Conservation (phyloP, 2,113 vertebrate species). For the Coracopsis vasa region DNA sequence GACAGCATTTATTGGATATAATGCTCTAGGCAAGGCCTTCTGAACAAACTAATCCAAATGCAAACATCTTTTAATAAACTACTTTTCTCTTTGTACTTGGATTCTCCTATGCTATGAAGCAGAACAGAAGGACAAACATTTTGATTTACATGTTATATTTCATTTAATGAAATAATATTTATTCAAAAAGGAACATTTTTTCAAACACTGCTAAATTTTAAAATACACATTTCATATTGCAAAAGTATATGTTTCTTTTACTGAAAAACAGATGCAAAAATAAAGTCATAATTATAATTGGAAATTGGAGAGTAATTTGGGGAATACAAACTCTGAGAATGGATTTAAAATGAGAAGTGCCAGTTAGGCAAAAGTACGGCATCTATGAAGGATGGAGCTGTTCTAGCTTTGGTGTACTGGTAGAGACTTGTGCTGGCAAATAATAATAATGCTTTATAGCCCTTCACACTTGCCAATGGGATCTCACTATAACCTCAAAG, state of each 20-base stretch:
- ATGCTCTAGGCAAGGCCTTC: not conserved
- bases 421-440: not conserved
- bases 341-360: not conserved
- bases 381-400: not conserved
- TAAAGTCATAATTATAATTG: not conserved
- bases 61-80: not conserved
- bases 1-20: not conserved
- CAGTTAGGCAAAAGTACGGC: not conserved
- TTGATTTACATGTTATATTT: not conserved
- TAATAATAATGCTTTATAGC: not conserved
- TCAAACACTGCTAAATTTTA: not conserved
- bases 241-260: constrained; percentile 19
- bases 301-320: not conserved
- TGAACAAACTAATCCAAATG: not conserved
- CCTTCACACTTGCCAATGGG: not conserved
- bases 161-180: constrained; percentile 24
- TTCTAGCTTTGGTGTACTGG: not conserved
- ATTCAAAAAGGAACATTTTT: not conserved
- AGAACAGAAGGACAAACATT: constrained; percentile 2
- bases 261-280: not conserved
- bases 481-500: constrained; percentile 19
- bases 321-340: not conserved
- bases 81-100: not conserved
- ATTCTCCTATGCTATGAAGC: not conserved
- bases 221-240: not conserved